Base-by-base conservation (phyloP, 2,888 invertebrate species). In the Muscina levida region DNA sequence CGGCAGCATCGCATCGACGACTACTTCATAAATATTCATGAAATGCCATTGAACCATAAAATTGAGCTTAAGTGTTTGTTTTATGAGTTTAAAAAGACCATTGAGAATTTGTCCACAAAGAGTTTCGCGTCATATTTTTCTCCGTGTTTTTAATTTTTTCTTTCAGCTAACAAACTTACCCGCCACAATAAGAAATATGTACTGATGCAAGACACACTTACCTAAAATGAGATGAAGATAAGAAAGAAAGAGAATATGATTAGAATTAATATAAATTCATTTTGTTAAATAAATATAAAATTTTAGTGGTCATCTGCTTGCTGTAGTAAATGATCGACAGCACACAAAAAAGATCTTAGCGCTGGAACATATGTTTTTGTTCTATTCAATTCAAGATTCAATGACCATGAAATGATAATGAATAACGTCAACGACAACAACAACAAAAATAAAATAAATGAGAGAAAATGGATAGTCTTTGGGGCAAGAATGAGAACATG, bases 1-100 rank as follows among this genome's bases (percentile, higher is more conserved):
- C 31, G 31, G 4, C 8, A 8, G 31, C 31, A 31, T 31, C 31
- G 31, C 31, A 31, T 57, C 57, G 8, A 59, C 31, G 39, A 59
- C 59, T 39, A 19, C 72, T 75, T 78, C 68, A 86, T 85, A 85
- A 85, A 86, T 86, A 87, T 87, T 87, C 87, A 87, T 87, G 86
- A 80, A 71, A 87, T 87, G 87, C 85, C 87, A 87, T 87, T 87
- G 87, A 87, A 87, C 87, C 86, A 85, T 86, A 86, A 85, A 87
- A 87, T 85, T 86, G 84, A 83, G 79, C 85, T 87, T 87, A 87
- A 87, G 83, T 84, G 85, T 83, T 83, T 83, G 78, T 82, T 82
- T 76, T 75, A 72, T 59, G 75, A 72, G 77, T 75, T 74, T 77
- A 56, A 62, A 71, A 74, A 74, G 53, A 71, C 71, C 77, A 72